These are phyloP conservation scores for Bryconaethiops microstoma DNA, from an alignment of 2,797 vertebrate species.

Conservation along the genomic window DNA sequence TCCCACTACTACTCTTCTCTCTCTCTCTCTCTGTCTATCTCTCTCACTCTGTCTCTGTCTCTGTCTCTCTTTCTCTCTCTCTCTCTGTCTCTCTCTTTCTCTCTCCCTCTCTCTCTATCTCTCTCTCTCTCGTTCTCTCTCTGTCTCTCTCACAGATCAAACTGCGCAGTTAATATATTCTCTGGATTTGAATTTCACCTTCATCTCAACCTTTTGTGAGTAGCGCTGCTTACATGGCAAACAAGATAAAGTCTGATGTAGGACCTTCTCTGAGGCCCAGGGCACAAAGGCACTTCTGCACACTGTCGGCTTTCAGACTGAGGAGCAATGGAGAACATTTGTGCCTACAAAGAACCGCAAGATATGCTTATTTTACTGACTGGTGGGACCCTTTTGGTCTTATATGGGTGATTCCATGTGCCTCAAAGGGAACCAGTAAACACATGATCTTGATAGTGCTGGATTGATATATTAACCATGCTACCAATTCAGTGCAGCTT, in stretches of 20 bases:
- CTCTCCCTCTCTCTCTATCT: background rate
- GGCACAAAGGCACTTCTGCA: conserved; percentile 63
- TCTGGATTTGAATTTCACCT: conserved; percentile 53
- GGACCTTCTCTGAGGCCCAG: conserved; percentile 64
- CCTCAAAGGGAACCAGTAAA: background rate
- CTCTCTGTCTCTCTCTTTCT: conserved; percentile 1
- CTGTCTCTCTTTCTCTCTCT: conserved; percentile 44
- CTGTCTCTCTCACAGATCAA: conserved; percentile 49
- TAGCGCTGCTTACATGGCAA: conserved; percentile 64
- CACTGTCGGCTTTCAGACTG: conserved; percentile 66
- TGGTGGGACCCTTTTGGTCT: conserved; percentile 3
- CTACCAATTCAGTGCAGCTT: no score
- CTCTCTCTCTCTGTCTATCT: conserved; percentile 21
- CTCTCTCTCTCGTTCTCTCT: conserved; percentile 46
- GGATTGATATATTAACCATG: no score
- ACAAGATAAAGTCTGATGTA: conserved; percentile 64
- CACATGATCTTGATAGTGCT: no score
- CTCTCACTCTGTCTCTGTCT: conserved; percentile 41
- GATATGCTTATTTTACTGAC: background rate
- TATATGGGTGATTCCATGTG: background rate
- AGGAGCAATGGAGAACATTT: conserved; percentile 19
- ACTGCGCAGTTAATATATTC: conserved; percentile 58
- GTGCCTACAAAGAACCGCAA: background rate
- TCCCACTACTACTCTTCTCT: background rate
- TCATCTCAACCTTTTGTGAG: conserved; percentile 61